Percentiles rank a stretch among this genome's conserved stretches.
phyloP scores from a whole-genome alignment of 2,797 vertebrate genomes.

The Euthynnus affinis region DNA sequence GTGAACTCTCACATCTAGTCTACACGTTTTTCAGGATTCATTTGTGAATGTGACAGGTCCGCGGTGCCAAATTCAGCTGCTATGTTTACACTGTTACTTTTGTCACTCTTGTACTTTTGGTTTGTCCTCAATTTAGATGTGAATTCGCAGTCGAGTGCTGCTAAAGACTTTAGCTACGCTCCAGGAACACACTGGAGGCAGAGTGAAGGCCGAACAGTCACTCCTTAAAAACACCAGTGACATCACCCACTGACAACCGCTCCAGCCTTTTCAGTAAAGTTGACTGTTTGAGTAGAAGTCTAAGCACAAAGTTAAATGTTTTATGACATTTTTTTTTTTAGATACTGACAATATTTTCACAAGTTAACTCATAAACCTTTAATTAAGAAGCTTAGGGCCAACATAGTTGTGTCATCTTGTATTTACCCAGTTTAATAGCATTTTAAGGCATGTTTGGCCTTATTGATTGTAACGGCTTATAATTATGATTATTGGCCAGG shows the following conservation, averaged over 20 bases:
- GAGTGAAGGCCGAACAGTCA: neutral
- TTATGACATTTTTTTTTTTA: neutral
- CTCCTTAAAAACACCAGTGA: neutral
- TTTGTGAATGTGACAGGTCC: constrained; percentile 32
- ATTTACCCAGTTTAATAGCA: neutral
- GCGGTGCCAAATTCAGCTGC: constrained; percentile 16
- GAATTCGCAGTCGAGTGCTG: neutral
- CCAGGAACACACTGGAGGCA: neutral
- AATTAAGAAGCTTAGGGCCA: too few relatives aligned
- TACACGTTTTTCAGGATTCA: constrained; percentile 45
- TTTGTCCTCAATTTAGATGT: neutral
- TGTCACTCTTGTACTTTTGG: neutral
- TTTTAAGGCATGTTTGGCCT: neutral
- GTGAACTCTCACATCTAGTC: constrained; percentile 42
- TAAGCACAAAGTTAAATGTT: neutral
- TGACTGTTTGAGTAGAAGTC: neutral
- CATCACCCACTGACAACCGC: too few relatives aligned
- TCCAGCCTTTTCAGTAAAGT: neutral
- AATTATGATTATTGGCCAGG: too few relatives aligned
- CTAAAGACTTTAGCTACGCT: neutral
- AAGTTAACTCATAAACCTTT: neutral
- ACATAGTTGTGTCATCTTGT: neutral
- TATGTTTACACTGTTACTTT: constrained; percentile 3
- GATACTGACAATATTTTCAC: neutral
- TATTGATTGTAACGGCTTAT: neutral